Evolutionary conservation across 2,113 vertebrate genomes (phyloP).

Genomic region (Prunella himalayana): DNA sequence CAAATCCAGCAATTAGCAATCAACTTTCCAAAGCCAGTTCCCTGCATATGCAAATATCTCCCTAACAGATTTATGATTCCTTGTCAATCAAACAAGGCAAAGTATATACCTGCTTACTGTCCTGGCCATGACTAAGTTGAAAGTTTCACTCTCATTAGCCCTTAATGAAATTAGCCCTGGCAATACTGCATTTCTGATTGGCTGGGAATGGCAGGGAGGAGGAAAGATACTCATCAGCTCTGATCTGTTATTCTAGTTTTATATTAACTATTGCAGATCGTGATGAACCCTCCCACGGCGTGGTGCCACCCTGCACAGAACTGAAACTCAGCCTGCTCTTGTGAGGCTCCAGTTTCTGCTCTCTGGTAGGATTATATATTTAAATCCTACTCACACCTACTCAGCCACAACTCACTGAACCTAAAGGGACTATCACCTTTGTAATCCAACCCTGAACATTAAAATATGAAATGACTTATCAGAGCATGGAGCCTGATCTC

Average conservation of each 20-base stretch:
- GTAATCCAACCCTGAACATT: not conserved
- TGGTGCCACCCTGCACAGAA: not conserved
- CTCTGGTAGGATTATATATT: not conserved
- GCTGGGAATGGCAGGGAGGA: not conserved
- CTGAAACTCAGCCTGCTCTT: not conserved
- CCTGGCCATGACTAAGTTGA: not conserved
- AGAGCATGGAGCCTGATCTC: not conserved
- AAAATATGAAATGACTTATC: not conserved
- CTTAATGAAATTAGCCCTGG: not conserved
- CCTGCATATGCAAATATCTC: constrained; percentile 13
- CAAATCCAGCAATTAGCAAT: constrained; percentile 4
- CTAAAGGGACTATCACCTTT: not conserved
- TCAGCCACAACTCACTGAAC: not conserved
- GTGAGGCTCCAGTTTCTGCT: not conserved
- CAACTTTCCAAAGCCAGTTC: not conserved
- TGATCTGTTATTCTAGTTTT: constrained; percentile 37
- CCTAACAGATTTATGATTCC: constrained; percentile 1
- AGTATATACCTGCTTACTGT: not conserved
- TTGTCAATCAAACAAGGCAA: constrained; percentile 41
- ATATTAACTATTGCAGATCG: constrained; percentile 37
- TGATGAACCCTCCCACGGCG: not conserved
- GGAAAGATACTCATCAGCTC: constrained; percentile 45
- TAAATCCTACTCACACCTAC: not conserved
- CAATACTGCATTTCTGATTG: constrained; percentile 28
- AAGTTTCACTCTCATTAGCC: constrained; percentile 39